phyloP scores from a whole-genome alignment of 37 sponge, comb jelly and placozoan species.

The Sycon ciliatum region DNA sequence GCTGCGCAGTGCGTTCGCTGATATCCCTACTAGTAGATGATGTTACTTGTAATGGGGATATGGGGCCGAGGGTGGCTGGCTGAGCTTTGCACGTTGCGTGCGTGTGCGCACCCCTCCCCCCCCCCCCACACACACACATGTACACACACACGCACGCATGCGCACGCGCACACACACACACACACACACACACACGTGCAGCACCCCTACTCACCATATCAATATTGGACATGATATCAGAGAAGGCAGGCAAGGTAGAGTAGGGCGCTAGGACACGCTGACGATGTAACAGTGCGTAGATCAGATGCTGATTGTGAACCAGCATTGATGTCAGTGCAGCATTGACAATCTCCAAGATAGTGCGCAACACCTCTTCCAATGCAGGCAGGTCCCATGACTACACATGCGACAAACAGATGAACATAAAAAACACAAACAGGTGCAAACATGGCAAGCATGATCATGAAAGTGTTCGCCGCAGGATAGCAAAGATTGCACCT shows the following conservation, averaged over 20 bases:
- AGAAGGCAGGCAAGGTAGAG: conserved; percentile 63
- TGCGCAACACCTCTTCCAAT: conserved; percentile 80
- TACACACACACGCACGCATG: conserved; percentile 37
- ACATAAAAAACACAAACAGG: too few relatives aligned
- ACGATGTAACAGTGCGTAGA: conserved; percentile 85
- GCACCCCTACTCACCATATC: conserved; percentile 48
- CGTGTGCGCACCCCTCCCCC: conserved; percentile 30
- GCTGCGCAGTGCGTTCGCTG: too few relatives aligned
- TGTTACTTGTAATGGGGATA: too few relatives aligned
- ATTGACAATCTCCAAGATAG: conserved; percentile 87
- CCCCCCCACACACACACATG: too few relatives aligned
- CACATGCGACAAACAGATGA: not conserved
- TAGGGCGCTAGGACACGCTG: conserved; percentile 69
- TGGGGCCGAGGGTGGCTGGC: too few relatives aligned
- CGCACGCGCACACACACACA: conserved; percentile 39
- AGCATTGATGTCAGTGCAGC: conserved; percentile 68
- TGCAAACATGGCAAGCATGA: too few relatives aligned
- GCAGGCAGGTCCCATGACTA: conserved; percentile 58
- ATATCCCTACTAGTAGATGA: too few relatives aligned
- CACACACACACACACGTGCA: too few relatives aligned
- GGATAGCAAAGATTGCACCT: too few relatives aligned
- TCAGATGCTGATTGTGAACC: conserved; percentile 72
- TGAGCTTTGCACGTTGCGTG: too few relatives aligned
- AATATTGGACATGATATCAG: conserved; percentile 75
- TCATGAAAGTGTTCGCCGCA: too few relatives aligned